Percentiles rank a stretch among this genome's conserved stretches.
Evolutionary conservation across 2,113 vertebrate species (phyloP).

Genomic region (Pavo muticus): DNA sequence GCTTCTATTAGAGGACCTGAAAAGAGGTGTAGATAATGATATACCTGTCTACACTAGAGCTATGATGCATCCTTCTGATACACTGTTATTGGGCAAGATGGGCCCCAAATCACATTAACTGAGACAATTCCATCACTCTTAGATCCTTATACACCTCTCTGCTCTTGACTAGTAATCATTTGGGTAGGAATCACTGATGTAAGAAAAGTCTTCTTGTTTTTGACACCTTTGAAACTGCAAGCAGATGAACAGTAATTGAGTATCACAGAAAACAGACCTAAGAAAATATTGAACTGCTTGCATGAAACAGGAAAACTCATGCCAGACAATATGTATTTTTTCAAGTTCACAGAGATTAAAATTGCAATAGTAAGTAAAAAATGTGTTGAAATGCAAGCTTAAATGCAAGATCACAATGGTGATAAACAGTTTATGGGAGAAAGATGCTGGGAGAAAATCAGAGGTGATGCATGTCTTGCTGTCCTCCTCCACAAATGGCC

Average conservation of each 20-base stretch:
- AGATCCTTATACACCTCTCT: background rate
- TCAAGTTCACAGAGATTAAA: background rate
- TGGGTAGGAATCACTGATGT: background rate
- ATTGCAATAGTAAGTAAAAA: background rate
- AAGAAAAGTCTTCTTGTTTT: background rate
- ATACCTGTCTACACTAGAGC: background rate
- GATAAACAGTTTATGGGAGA: background rate
- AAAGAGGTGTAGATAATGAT: background rate
- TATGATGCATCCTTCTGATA: background rate
- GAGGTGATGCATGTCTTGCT: background rate
- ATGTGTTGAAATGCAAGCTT: background rate
- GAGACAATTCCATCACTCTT: background rate
- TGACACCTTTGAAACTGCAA: background rate
- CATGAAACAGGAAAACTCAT: background rate
- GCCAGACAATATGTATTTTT: background rate
- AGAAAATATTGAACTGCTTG: background rate
- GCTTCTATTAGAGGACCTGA: background rate
- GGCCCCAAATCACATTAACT: background rate
- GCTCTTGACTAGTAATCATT: background rate
- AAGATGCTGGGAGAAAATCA: background rate
- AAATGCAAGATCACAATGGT: background rate
- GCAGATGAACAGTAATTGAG: background rate
- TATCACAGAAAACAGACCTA: background rate
- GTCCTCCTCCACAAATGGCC: background rate
- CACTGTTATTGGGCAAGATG: background rate